phyloP scores from a whole-genome alignment of 2,888 invertebrate species.

The Thalpophila matura region DNA sequence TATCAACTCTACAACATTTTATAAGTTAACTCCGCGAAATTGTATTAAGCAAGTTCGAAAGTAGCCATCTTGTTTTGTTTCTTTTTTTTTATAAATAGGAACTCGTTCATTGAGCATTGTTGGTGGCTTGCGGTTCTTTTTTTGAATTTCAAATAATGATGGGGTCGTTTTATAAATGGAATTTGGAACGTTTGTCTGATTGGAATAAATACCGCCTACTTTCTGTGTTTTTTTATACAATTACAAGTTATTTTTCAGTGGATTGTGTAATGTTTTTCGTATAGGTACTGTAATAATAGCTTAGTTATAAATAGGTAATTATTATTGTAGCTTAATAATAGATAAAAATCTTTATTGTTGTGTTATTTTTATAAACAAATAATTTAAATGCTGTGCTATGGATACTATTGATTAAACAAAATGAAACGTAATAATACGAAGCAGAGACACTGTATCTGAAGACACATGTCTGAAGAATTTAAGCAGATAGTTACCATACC shows the following conservation, averaged over 20 bases:
- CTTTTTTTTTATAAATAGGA: conserved; percentile 45
- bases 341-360: too few species aligned
- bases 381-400: too few species aligned
- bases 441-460: too few species aligned
- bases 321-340: too few species aligned
- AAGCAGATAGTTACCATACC: too few species aligned
- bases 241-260: not conserved
- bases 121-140: conserved; percentile 27
- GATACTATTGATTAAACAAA: too few species aligned
- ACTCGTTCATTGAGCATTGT: conserved; percentile 42
- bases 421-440: too few species aligned
- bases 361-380: too few species aligned
- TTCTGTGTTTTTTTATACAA: not conserved
- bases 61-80: conserved; percentile 53
- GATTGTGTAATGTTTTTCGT: not conserved
- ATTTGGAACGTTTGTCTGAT: conserved; percentile 20
- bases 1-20: conserved; percentile 62
- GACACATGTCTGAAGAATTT: too few species aligned
- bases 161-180: not conserved
- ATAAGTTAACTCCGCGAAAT: conserved; percentile 61
- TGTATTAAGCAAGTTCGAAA: conserved; percentile 56
- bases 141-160: conserved; percentile 29
- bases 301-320: too few species aligned
- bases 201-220: conserved; percentile 4
- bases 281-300: too few species aligned